Base-by-base conservation (phyloP, 1,140 invertebrate species). In the Galleria mellonella region DNA sequence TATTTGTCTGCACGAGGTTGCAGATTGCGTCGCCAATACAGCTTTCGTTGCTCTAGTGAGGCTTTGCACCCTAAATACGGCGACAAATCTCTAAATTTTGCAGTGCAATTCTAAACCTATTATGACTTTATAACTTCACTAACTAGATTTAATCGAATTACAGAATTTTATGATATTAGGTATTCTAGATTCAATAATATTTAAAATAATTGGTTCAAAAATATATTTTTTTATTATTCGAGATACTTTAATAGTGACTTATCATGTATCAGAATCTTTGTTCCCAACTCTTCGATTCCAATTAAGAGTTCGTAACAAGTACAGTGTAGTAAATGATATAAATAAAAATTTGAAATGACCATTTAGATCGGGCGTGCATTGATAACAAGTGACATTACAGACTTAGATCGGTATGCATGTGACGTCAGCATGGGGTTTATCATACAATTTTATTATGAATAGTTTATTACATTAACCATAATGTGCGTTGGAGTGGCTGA, bases 281-380 rank as follows among this genome's bases (percentile, higher is more conserved):
- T 2, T 23, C 17, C 17, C 17, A 23, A 3, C 17, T 23, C 17
- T 23, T 23, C 17, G 2, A 23, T n/a, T n/a, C 52, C 57, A 70
- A 72, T 72, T 63, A 70, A 59, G 37, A 33, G 41, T 15, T 43
- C 51, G 53, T 55, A 51, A 55, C 52, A 47, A 43, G 23, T 35
- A 33, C 39, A 30, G 11, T 9, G 27, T 37, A 44, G 33, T 62
- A 54, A 54, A 57, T 56, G 53, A 55, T 49, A 45, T 33, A 48
- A 62, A 56, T 63, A 54, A 65, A 64, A 62, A 45, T 3, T 57
- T 47, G 38, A 49, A 60, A 51, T 51, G 55, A 54, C 56, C 56
- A 62, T 75, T 72, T 64, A 68, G 62, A 65, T 66, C 32, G 35
- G 30, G 37, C 15, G 15, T 10, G 38, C 17, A 50, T 48, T 55